These are phyloP conservation scores for Sebastes melanostomus DNA, from an alignment of 2,797 vertebrate species.

Conservation along the genomic window DNA sequence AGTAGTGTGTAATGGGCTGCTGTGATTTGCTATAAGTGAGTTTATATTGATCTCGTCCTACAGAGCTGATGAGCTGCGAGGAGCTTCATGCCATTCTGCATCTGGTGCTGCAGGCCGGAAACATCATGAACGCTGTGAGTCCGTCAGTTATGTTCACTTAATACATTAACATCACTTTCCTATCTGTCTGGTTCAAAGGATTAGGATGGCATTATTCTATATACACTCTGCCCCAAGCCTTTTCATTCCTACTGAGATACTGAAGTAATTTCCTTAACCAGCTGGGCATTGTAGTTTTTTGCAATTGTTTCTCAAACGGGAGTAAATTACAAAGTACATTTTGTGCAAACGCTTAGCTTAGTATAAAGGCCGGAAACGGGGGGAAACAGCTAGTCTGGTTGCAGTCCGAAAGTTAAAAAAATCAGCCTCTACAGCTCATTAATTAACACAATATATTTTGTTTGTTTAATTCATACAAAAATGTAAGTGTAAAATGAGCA, in stretches of 20 bases:
- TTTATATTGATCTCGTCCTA: conserved; percentile 44
- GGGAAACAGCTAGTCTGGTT: too few species aligned
- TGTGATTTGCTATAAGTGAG: conserved; percentile 28
- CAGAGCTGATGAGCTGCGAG: conserved; percentile 95
- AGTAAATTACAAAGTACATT: neutral
- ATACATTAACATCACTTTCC: neutral
- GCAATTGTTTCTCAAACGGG: neutral
- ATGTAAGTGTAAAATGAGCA: too few species aligned
- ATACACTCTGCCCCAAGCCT: accelerated
- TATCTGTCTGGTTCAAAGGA: neutral
- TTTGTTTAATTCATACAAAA: too few species aligned
- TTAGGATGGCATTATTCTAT: neutral
- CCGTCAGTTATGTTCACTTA: neutral
- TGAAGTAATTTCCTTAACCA: neutral
- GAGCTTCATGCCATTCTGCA: conserved; percentile 95
- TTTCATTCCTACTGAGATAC: neutral
- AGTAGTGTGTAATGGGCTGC: neutral
- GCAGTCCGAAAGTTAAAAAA: too few species aligned
- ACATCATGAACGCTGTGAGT: conserved; percentile 99
- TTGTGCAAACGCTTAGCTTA: neutral
- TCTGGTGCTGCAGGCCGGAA: conserved; percentile 97
- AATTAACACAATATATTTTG: too few species aligned
- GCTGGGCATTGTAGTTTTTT: neutral
- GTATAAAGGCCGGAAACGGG: neutral
- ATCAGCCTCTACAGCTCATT: too few species aligned